Evolutionary conservation across 1,140 invertebrate species (phyloP).

Genomic region (Cotesia chilonis): DNA sequence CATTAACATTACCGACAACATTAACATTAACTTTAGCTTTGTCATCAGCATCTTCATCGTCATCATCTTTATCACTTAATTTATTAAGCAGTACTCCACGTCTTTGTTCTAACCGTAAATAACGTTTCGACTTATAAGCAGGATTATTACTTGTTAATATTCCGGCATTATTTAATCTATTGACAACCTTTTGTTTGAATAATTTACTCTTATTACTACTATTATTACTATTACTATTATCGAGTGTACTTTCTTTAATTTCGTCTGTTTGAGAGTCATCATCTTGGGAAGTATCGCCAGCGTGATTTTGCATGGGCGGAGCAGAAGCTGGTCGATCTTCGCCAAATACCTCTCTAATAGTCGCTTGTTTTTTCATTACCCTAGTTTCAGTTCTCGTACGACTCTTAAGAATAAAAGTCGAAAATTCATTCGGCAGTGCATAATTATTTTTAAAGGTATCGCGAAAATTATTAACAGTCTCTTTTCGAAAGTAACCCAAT

Average conservation of each 20-base stretch:
- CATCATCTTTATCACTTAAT: conserved; percentile 59
- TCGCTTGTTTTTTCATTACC: conserved; percentile 77
- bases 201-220: conserved; percentile 45
- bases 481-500: conserved; percentile 74
- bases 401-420: conserved; percentile 76
- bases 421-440: conserved; percentile 70
- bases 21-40: conserved; percentile 55
- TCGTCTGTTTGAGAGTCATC: conserved; percentile 60
- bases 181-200: conserved; percentile 65
- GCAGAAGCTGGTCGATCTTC: conserved; percentile 75
- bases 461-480: conserved; percentile 75
- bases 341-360: conserved; percentile 82
- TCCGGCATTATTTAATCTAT: conserved; percentile 68
- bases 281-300: conserved; percentile 56
- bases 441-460: conserved; percentile 74
- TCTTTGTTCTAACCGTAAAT: conserved; percentile 66
- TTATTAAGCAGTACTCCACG: conserved; percentile 67
- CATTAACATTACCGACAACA: conserved; percentile 44
- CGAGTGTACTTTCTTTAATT: conserved; percentile 41
- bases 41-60: conserved; percentile 51
- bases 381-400: conserved; percentile 80
- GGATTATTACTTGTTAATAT: conserved; percentile 70
- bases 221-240: conserved; percentile 4
- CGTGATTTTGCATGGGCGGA: conserved; percentile 66
- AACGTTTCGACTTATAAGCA: conserved; percentile 64